Evolutionary conservation across 1,140 invertebrate genomes (phyloP).

Genomic region (Drosophila navojoa): DNA sequence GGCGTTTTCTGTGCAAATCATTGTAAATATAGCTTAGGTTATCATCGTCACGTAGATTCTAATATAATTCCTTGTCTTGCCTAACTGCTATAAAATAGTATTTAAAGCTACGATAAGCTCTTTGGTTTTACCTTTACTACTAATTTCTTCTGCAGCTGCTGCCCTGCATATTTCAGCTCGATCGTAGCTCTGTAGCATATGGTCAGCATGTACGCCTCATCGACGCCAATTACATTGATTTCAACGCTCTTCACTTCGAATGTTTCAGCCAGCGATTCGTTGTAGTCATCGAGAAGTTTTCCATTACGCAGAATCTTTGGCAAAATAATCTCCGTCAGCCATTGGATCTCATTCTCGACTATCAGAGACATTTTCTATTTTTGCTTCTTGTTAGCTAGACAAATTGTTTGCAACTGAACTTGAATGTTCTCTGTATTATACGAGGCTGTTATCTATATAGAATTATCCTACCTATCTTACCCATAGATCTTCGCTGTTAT

Average conservation of each 20-base stretch:
- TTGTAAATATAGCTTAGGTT: not conserved
- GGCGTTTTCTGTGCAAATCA: constrained; percentile 67
- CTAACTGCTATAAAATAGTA: not conserved
- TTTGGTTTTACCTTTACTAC: constrained; percentile 62
- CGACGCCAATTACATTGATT: constrained; percentile 57
- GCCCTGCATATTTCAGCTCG: constrained; percentile 43
- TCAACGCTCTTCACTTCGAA: constrained; percentile 51
- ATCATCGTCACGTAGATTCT: constrained; percentile 1
- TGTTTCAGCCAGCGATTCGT: constrained; percentile 13
- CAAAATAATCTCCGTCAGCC: constrained; percentile 50
- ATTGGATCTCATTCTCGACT: constrained; percentile 48
- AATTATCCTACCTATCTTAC: not conserved
- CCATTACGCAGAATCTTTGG: constrained; percentile 42
- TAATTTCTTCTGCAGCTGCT: constrained; percentile 36
- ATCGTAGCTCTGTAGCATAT: constrained; percentile 59
- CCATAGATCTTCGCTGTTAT: too few species aligned
- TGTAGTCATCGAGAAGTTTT: constrained; percentile 51
- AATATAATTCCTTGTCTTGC: not conserved
- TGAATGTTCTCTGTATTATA: not conserved
- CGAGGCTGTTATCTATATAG: not conserved
- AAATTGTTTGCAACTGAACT: not conserved
- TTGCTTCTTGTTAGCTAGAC: not conserved
- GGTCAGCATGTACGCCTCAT: constrained; percentile 76
- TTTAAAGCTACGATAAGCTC: not conserved
- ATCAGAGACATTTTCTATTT: constrained; percentile 37